Evolutionary conservation across 2,113 vertebrate species (phyloP), one percentile per base, ranked within the genome.

Genomic region (Pedionomus torquatus): DNA sequence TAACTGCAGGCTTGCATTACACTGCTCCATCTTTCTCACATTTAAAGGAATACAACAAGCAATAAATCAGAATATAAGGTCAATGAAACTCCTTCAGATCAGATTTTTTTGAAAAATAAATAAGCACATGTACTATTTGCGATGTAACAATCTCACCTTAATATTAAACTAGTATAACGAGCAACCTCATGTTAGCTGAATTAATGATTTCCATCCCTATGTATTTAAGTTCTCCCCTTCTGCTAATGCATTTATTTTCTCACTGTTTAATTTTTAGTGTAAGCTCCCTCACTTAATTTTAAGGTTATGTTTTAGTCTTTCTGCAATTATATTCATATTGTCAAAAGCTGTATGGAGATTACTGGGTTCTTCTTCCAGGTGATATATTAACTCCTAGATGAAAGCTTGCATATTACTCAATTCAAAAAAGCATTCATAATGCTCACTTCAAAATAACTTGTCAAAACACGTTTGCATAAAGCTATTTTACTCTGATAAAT

Each of bases 281-380:
- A 91, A 95, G 85, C 85, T 97, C 82, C 78, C 14, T 14, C 68
- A 92, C 95, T 97, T 97, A 96, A 98, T 96, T 96, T 97, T 96
- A 95, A 97, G 94, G 92, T 97, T 97, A 75, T 57, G 31, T 96
- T 97, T 97, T 96, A 95, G 95, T 94, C 87, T 91, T 96, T 92
- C 97, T 97, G 84, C 94, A 98, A 81, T 84, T 96, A 95, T 49
- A 89, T 76, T 92, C 81, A 48, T 65, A 89, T 71, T 94, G 91
- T 81, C 41, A 33, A 69, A 83, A 95, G 95, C 3, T 70, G 84
- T 86, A 89, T 43, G 37, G 76, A 91, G 33, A 96, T 60, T 85
- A 93, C 57, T 69, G 33, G 75, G 82, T 87, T 51, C 49, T 60
- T 95, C 65, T 93, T 93, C 54, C 96, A 97, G 96, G 97, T 97